Conservation (phyloP, 2,113 vertebrate species). For the Leptodactylus fuscus region DNA sequence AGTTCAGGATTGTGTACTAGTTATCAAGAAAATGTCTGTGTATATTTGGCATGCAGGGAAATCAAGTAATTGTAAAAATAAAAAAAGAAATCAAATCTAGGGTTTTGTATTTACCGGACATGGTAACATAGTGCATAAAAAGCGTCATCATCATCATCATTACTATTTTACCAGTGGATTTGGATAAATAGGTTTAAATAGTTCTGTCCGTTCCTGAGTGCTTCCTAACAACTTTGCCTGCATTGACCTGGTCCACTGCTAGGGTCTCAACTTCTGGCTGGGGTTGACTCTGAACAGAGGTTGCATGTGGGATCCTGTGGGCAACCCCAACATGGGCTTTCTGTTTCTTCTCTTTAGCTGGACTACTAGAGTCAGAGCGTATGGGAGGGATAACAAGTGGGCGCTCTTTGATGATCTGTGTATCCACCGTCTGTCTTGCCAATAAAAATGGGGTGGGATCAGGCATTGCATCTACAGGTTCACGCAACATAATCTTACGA, state of each 20-base stretch:
- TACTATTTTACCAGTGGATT: conserved; percentile 52
- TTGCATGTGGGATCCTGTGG: conserved; percentile 84
- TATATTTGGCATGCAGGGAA: conserved; percentile 86
- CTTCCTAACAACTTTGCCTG: conserved; percentile 86
- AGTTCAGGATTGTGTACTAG: conserved; percentile 61
- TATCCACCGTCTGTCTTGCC: conserved; percentile 82
- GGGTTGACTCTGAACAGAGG: conserved; percentile 68
- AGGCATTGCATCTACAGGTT: conserved; percentile 92
- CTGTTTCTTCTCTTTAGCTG: conserved; percentile 82
- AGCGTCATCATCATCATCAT: conserved; percentile 71
- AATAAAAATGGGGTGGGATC: conserved; percentile 94
- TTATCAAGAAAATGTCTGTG: conserved; percentile 62
- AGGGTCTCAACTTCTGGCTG: conserved; percentile 87
- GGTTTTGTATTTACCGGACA: conserved; percentile 62
- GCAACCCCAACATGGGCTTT: conserved; percentile 91
- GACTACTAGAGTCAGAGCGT: conserved; percentile 81
- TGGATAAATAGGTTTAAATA: conserved; percentile 82
- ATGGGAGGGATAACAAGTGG: conserved; percentile 93
- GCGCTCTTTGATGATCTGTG: conserved; percentile 85
- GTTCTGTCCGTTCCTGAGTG: conserved; percentile 93
- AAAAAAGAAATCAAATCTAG: conserved; percentile 61
- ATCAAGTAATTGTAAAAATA: conserved; percentile 31
- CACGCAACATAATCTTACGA: conserved; percentile 85
- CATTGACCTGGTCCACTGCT: conserved; percentile 91
- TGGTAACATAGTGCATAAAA: conserved; percentile 76